Evolutionary conservation across 2,888 invertebrate species (phyloP), one percentile per base, ranked within the genome.

Genomic region (Phasia obesa): DNA sequence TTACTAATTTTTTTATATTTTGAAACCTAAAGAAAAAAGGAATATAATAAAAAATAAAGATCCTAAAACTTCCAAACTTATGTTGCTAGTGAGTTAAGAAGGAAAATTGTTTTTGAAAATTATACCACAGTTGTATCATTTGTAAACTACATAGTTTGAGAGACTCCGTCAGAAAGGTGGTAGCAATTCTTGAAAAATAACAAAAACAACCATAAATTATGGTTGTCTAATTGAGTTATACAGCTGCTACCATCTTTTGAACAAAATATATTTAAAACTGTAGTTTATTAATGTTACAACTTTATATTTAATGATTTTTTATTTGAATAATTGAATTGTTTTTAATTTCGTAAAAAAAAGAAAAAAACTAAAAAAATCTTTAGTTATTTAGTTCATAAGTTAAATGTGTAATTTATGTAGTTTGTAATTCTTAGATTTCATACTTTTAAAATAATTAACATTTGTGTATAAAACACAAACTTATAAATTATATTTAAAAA

Each of bases 341-440:
- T 67, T 69, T 38, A 21, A 47, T 67, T 57, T 42, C 4, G 11
- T 27, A 44, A 62, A 35, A 35, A 62, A 57, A 51, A 60, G 21
- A 35, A 21, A 35, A 53, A n/a, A 47, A 15, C 44, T 65, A 35
- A 53, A 70, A 51, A 62, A 47, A 15, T 5, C 71, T 81, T 82
- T 82, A 82, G 81, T 83, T 83, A 83, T 83, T 79, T 83, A 83
- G 83, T 83, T 70, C 75, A 79, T 83, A 83, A 83, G 79, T 55
- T 83, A 75, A 65, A 70, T 75, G 64, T 79, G 53, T 83, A 83
- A 78, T 70, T 82, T 69, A 64, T 53, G 65, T 73, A 79, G 79
- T 60, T 57, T 67, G 44, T 79, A 79, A 73, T 42, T 42, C 57
- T 55, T 79, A 83, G 83, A 83, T 83, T 83, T 83, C 79, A 74